Evolutionary conservation across 2,888 invertebrate genomes (phyloP).

Genomic region (Alloscopus bannaensis): DNA sequence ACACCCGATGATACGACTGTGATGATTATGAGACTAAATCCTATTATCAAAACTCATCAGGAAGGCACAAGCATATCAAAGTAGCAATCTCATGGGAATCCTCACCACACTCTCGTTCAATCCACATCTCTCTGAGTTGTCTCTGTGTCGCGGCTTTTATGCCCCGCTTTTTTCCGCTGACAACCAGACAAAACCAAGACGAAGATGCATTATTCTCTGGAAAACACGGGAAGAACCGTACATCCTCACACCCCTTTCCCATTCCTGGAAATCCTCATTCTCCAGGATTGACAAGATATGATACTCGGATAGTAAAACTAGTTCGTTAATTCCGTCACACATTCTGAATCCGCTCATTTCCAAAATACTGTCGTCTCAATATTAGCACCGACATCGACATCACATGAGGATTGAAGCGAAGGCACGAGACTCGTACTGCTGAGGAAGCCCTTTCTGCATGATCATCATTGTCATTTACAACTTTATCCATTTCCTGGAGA

Average conservation of each 20-base stretch:
- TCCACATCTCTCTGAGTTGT: too few relatives aligned
- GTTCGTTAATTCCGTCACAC: not conserved
- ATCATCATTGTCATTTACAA: not conserved
- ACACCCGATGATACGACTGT: too few relatives aligned
- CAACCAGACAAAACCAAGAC: too few relatives aligned
- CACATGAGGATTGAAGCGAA: too few relatives aligned
- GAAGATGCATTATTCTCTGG: not conserved
- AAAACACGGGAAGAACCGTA: too few relatives aligned
- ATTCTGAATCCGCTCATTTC: not conserved
- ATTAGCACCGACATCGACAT: too few relatives aligned
- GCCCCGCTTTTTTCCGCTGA: too few relatives aligned
- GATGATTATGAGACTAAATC: not conserved
- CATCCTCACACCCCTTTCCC: too few relatives aligned
- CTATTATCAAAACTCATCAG: slow-evolving; percentile 11
- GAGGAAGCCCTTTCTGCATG: not conserved
- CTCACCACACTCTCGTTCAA: not conserved
- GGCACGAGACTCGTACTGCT: too few relatives aligned
- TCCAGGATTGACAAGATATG: too few relatives aligned
- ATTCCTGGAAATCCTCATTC: too few relatives aligned
- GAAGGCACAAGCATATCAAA: slow-evolving; percentile 18
- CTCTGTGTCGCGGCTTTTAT: too few relatives aligned
- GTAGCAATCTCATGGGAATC: slow-evolving; percentile 19
- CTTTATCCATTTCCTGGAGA: not conserved
- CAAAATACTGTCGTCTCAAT: not conserved
- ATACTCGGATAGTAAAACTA: not conserved